A percentile compares a stretch with the other conserved stretches of the same genome.
Evolutionary conservation across 2,113 vertebrate species (phyloP).

Genomic region (Phyllostomus hastatus): DNA sequence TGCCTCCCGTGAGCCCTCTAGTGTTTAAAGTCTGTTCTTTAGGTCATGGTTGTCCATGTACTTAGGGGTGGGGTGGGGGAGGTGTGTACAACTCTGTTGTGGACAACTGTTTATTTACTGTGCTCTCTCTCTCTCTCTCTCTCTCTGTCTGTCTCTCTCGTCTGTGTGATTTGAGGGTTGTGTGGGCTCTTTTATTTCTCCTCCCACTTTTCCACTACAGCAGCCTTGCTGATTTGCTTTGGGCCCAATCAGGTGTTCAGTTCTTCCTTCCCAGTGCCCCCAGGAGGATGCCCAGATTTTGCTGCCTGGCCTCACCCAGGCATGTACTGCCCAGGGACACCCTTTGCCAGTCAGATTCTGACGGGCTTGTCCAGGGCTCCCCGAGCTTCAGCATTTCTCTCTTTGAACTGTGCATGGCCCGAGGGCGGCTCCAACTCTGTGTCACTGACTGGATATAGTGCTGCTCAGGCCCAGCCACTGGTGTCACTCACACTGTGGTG

Average conservation of each 20-base stretch:
- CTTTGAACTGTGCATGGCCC: neutral
- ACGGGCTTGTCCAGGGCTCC: neutral
- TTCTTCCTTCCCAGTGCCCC: neutral
- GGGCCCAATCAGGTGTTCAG: rapidly evolving
- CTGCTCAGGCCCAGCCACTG: neutral
- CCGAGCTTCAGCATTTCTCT: neutral
- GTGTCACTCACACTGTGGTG: neutral
- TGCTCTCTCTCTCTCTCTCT: neutral
- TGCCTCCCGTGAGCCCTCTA: neutral
- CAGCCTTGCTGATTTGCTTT: neutral
- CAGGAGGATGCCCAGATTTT: neutral
- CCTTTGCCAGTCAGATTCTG: neutral
- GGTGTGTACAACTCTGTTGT: neutral
- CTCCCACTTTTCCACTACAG: neutral
- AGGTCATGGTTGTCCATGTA: neutral
- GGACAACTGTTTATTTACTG: neutral
- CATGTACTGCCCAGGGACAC: neutral
- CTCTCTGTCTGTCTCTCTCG: neutral
- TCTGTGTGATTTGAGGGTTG: neutral
- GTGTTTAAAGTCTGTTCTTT: neutral
- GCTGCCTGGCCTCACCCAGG: neutral
- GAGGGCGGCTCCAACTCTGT: neutral
- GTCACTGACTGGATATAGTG: too few relatives aligned
- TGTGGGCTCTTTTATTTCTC: neutral
- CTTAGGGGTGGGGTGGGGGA: neutral